Base-by-base conservation (phyloP, 2,113 vertebrate genomes). In the Morone chrysops region DNA sequence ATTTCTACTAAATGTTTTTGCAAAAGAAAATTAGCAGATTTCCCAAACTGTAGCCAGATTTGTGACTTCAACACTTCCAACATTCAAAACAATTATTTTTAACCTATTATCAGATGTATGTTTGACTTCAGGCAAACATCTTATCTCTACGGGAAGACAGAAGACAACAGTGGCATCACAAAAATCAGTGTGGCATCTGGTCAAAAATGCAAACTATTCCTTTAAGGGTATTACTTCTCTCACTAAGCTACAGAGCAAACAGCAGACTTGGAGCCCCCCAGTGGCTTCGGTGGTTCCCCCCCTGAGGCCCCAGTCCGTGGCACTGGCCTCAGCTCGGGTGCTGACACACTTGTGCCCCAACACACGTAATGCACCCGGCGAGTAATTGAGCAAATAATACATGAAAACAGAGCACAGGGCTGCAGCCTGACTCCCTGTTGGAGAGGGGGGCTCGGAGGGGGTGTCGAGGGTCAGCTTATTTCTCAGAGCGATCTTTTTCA, bases 401-500 rank as follows among this genome's bases (percentile, higher is more conserved):
- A 88, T 78, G 74, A 92, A 91, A 92, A 71, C 56, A 36, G 72
- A 85, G 75, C 31, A 18, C 12, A 31, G 71, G 67, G 47, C 75
- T 36, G 41, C n/a, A 54, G 80, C 73, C 51, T 62, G 69, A 70
- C 31, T 59, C 65, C 79, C 65, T 84, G 62, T 72, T 56, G 31
- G 31, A 31, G 31, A 31, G 31, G 17, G 85, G 66, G 70, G 74
- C 78, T 87, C 31, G 3, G 83, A 86, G 75, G 47, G 82, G 70
- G 75, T 40, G 78, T 84, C 43, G 77, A 66, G 68, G 81, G 81
- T 81, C 75, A 77, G 85, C 71, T 81, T 81, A 78, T 90, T 93
- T 93, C 91, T 93, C 86, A 90, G 86, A 89, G 85, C 82, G 77
- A 93, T 82, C 84, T 77, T 94, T 51, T 93, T 91, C 88, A 92